These are phyloP conservation scores for Elmis aenea DNA, from an alignment of 2,888 invertebrate genomes.

Conservation along the genomic window DNA sequence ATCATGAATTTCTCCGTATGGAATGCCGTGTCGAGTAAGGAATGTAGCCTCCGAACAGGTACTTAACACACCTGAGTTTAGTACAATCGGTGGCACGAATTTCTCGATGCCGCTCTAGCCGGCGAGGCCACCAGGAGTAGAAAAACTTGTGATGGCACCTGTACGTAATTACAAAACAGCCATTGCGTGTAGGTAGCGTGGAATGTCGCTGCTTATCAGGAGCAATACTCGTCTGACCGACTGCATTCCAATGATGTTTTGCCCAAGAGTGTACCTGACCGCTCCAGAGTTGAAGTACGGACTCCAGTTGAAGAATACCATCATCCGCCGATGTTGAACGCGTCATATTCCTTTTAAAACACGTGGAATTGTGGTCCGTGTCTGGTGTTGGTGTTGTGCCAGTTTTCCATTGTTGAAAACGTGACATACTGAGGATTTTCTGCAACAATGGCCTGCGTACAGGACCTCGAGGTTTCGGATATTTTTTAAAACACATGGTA, in stretches of 20 bases:
- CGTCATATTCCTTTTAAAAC: constrained; percentile 29
- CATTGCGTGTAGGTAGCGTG: constrained; percentile 22
- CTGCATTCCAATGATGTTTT: constrained; percentile 47
- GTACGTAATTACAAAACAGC: constrained; percentile 37
- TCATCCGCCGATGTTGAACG: constrained; percentile 35
- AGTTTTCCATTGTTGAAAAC: constrained; percentile 30
- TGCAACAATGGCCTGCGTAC: constrained; percentile 25
- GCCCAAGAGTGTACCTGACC: constrained; percentile 47
- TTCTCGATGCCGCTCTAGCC: constrained; percentile 9
- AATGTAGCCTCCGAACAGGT: constrained; percentile 47
- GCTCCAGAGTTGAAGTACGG: constrained; percentile 43
- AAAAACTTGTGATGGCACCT: constrained; percentile 28
- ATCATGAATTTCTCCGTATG: constrained; percentile 42
- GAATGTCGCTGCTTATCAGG: constrained; percentile 13
- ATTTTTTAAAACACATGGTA: constrained; percentile 40
- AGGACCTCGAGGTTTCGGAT: constrained; percentile 29
- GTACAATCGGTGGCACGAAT: constrained; percentile 36
- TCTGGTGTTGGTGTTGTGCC: constrained; percentile 26
- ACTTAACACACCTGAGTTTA: constrained; percentile 47
- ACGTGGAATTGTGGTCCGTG: constrained; percentile 36
- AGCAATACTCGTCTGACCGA: constrained; percentile 29
- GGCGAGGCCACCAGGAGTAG: neutral
- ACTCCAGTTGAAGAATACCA: constrained; percentile 42
- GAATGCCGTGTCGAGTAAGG: constrained; percentile 45
- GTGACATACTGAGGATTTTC: constrained; percentile 1